These are phyloP conservation scores for Australoheros scitulus DNA, from an alignment of 2,113 vertebrate genomes.

Conservation along the genomic window DNA sequence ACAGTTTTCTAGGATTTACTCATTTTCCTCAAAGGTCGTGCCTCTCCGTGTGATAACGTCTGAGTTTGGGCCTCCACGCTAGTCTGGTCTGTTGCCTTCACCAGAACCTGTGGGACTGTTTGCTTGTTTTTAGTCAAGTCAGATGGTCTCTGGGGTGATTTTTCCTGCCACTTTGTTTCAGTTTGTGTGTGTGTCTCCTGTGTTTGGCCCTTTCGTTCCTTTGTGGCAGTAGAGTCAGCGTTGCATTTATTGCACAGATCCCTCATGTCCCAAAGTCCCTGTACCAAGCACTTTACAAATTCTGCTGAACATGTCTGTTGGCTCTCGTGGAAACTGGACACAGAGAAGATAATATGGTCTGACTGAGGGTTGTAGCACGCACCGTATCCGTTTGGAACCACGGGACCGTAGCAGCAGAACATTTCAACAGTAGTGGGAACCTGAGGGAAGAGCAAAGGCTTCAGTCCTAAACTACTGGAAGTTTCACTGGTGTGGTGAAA, in stretches of 20 bases:
- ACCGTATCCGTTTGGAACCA: constrained; percentile 92
- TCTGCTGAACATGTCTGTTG: constrained; percentile 84
- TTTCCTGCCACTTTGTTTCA: constrained; percentile 47
- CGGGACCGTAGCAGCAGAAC: constrained; percentile 98
- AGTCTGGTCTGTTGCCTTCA: constrained; percentile 41
- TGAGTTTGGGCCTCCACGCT: constrained; percentile 47
- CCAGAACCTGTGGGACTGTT: constrained; percentile 44
- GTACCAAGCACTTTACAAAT: constrained; percentile 86
- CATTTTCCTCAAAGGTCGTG: constrained; percentile 14
- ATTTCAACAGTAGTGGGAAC: constrained; percentile 93
- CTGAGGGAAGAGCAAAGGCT: constrained; percentile 71
- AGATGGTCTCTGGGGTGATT: constrained; percentile 8
- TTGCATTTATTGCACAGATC: constrained; percentile 82
- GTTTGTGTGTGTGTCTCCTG: constrained; percentile 49
- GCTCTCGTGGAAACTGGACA: constrained; percentile 91
- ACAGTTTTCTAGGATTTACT: constrained; percentile 27
- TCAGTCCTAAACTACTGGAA: not conserved
- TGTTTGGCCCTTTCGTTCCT: constrained; percentile 22
- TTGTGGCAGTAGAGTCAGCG: not conserved
- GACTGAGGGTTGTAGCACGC: constrained; percentile 94
- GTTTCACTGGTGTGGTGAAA: not conserved
- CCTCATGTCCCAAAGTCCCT: constrained; percentile 86
- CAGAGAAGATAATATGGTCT: constrained; percentile 89
- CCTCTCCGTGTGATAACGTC: constrained; percentile 27
- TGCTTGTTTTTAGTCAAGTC: constrained; percentile 28